Conservation (phyloP, 30 jellyfish, hydroid and myxozoan genomes). For the Aurelia sp. region DNA sequence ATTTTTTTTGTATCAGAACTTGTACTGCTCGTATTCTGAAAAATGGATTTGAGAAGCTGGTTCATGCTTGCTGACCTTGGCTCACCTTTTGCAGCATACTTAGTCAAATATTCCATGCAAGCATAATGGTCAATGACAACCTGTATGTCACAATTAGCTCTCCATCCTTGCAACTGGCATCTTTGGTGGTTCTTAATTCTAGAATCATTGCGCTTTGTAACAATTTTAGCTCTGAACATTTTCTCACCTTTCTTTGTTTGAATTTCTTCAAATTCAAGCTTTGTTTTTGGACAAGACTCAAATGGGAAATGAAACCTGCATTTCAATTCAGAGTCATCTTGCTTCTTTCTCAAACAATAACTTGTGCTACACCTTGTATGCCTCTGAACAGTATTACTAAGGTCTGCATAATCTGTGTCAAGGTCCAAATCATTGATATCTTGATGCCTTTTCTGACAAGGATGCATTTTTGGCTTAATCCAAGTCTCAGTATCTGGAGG, state of each 20-base stretch:
- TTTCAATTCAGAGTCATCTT: too few species aligned
- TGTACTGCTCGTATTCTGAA: too few species aligned
- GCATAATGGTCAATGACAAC: slow-evolving; percentile 17
- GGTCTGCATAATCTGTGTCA: slow-evolving; percentile 42
- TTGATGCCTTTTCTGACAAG: too few species aligned
- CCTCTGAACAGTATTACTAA: slow-evolving; percentile 22
- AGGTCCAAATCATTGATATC: too few species aligned
- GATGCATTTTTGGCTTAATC: slow-evolving; percentile 37
- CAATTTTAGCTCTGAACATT: neutral
- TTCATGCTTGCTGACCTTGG: neutral
- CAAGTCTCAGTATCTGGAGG: slow-evolving; percentile 39
- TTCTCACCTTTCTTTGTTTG: too few species aligned
- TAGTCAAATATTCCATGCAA: slow-evolving; percentile 56
- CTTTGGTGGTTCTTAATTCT: slow-evolving; percentile 42
- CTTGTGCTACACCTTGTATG: too few species aligned
- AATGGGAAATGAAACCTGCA: too few species aligned
- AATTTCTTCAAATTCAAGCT: too few species aligned
- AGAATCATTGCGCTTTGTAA: slow-evolving; percentile 41
- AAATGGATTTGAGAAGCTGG: too few species aligned
- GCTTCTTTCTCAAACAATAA: too few species aligned
- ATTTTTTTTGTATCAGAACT: neutral
- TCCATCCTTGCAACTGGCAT: slow-evolving; percentile 48
- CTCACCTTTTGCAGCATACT: too few species aligned
- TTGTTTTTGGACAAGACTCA: too few species aligned
- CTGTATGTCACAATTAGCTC: slow-evolving; percentile 53